A percentile compares a stretch with the other conserved stretches of the same genome.
phyloP scores from a whole-genome alignment of 2,113 vertebrate genomes.

The Tenrec ecaudatus region DNA sequence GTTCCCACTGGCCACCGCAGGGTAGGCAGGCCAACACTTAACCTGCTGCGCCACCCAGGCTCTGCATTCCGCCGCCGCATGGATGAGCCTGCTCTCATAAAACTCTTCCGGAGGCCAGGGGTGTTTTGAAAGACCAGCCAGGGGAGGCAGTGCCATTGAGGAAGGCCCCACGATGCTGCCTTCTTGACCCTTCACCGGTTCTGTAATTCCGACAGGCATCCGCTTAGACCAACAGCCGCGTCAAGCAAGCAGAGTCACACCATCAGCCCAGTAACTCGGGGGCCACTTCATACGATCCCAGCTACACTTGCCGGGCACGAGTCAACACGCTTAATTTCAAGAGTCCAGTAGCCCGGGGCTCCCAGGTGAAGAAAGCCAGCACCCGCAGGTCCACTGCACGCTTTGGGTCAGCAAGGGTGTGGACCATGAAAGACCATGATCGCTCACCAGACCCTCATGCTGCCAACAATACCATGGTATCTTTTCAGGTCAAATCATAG shows the following conservation, averaged over 20 bases:
- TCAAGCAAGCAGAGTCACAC: background rate
- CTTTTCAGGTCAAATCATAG: background rate
- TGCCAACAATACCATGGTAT: background rate
- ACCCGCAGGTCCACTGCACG: background rate
- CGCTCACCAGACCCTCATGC: background rate
- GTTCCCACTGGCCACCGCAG: no score
- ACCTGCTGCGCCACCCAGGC: no score
- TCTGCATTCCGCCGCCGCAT: no score
- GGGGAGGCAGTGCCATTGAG: background rate
- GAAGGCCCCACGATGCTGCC: background rate
- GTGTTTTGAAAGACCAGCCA: slow-evolving; percentile 7
- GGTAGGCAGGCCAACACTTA: no score
- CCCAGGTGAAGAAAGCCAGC: background rate
- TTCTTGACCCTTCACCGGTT: background rate
- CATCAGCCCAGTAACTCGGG: background rate
- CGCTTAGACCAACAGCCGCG: background rate
- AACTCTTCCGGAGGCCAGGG: background rate
- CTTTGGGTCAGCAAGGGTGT: slow-evolving; percentile 1
- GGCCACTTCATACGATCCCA: background rate
- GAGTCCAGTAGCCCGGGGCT: background rate
- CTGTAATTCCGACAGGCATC: background rate
- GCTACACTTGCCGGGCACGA: background rate
- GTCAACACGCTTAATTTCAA: background rate
- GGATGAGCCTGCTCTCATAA: background rate
- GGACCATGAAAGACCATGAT: slow-evolving; percentile 23